Evolutionary conservation across 2,888 invertebrate species (phyloP), one percentile per base, ranked within the genome.

Genomic region (Synanthedon andrenaeformis): DNA sequence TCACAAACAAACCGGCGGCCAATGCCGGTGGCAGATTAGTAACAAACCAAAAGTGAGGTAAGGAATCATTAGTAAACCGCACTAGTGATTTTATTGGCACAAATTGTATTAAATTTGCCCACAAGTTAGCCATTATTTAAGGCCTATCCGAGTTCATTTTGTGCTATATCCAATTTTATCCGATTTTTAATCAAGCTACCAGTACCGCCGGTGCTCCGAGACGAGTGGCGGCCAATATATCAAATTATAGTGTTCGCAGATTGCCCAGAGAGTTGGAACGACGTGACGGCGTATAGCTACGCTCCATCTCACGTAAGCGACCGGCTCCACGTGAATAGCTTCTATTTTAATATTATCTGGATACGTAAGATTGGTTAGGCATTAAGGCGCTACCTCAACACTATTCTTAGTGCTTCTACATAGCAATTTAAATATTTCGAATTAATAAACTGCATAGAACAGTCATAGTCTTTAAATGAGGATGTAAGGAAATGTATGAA

Each of bases 221-320:
- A 77, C 64, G 60, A 63, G 58, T 63, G 65, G 65, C 76, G 76
- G 76, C 67, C 78, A 85, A 84, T 86, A 83, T 79, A 71, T 72
- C 75, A 82, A 84, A 86, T 86, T 84, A 85, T 70, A 82, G 82
- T 77, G 79, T 76, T 75, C 71, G 74, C 74, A 78, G 76, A 84
- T 84, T 83, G 72, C 76, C 64, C 62, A 68, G 66, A 69, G 69
- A 71, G 71, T 67, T 69, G 68, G 67, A 65, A 14, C n/a, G 45
- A 45, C 45, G 45, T 45, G 12, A 45, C n/a, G 45, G n/a, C n/a
- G 45, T 13, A 45, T n/a, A 45, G n/a, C 6, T n/a, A 12, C 14
- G 14, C 13, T 45, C 45, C 14, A 13, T n/a, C 45, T 45, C 45
- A 45, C 45, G 45, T n/a, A 14, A 45, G 14, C 14, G 45, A 13